Evolutionary conservation across 2,113 vertebrate species (phyloP), one percentile per base, ranked within the genome.

Genomic region (Phrynosoma blainvillii): DNA sequence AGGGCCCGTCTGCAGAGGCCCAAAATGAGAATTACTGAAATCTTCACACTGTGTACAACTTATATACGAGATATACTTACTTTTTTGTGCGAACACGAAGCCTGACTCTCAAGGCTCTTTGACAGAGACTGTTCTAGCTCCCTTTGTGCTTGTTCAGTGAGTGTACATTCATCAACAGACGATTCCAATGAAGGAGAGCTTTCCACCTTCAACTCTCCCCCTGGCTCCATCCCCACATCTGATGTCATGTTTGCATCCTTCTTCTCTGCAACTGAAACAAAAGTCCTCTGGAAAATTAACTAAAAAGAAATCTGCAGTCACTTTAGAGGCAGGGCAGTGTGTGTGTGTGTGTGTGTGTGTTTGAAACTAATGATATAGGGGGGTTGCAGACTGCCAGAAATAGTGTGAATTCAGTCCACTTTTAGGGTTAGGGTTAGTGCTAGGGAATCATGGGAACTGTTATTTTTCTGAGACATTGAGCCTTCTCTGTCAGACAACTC

Each of bases 121-220:
- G 80, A 27, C 5, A n/a, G 4, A 0, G 1, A 10, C 13, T 86
- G 4, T 2, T 66, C 80, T 5, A 56, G 54, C 4, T 52, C 4
- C 13, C 75, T 76, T 14, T 9, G 59, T 4, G 36, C 65, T 56
- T 30, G 87, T n/a, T 66, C 0, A 66, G 0, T n/a, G 32, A n/a
- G 68, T 40, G 59, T 20, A 3, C 0, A 14, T 2, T 78, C 66
- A 0, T 32, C 1, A 7, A 84, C 47, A 84, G 3, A 27, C 1
- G 0, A 25, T 1, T n/a, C 42, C 0, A 0, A 66, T 73, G 62
- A 21, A 0, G 8, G 7, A 40, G 18, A 85, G 40, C 79, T 62
- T 23, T 92, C 89, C 7, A 6, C 89, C 47, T 2, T 90, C 86
- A 91, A 78, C 4, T 92, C 83, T 71, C 74, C 71, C 13, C 30